Evolutionary conservation across 2,888 invertebrate species (phyloP), one percentile per base, ranked within the genome.

Genomic region (Conops quadrifasciatus): DNA sequence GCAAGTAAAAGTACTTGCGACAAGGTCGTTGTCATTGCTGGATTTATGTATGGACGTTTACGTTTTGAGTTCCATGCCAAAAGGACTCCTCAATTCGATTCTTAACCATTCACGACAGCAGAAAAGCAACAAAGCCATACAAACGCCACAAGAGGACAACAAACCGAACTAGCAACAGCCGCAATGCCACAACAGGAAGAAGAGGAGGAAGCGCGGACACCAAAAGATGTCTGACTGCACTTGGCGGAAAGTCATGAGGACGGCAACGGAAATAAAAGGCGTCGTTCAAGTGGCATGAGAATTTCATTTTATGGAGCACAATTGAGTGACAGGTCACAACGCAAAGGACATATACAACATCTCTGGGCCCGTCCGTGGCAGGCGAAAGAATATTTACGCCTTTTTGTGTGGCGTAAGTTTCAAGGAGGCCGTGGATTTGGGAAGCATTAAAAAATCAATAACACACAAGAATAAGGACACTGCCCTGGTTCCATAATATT

Each of bases 261-360:
- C 1, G 13, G 19, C 26, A 4, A 65, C 26, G 51, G 11, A 45
- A 51, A 16, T 36, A 51, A 59, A 7, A 28, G 51, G 26, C 26
- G 30, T n/a, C 30, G 30, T 59, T 65, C 59, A 65, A 70, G 70
- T 70, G 65, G 65, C 70, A 65, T 70, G 66, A 49, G 62, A 66
- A 67, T 67, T 43, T 67, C 66, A 67, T 66, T 67, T 62, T 49
- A 70, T 53, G 58, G 43, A 28, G 64, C 64, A 70, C 65, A 70
- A 70, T 65, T 70, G 70, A 70, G 56, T 65, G 70, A 58, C 70
- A 21, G 43, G 62, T 28, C 36, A 26, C 16, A 64, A 47, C 64
- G 47, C 64, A 26, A 21, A 19, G 30, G 26, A 24, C 62, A 19
- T 2, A 62, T 30, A 30, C 4, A 15, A 1, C 30, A 9, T n/a